These are phyloP conservation scores for Caretta caretta DNA, from an alignment of 2,113 vertebrate genomes.

Conservation along the genomic window DNA sequence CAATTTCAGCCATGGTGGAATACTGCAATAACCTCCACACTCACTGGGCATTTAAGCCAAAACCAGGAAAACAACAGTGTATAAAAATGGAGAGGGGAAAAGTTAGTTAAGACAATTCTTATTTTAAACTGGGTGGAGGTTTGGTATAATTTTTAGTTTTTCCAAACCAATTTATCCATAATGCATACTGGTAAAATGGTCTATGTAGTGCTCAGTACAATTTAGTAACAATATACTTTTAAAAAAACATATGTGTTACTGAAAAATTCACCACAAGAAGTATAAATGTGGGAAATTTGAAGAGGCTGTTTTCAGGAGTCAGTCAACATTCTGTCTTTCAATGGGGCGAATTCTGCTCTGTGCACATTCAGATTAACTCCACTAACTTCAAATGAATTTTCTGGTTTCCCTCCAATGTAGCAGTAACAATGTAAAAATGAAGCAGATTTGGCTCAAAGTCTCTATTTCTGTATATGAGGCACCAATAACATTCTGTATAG, in stretches of 20 bases:
- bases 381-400: background rate
- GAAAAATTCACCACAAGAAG: background rate
- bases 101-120: background rate
- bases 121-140: background rate
- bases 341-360: background rate
- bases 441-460: background rate
- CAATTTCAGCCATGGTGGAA: background rate
- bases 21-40: background rate
- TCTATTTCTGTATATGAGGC: background rate
- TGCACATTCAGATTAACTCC: background rate
- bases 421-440: too few relatives aligned
- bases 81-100: background rate
- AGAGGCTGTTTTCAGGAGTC: background rate
- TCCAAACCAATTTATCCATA: background rate
- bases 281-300: background rate
- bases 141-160: slow-evolving; percentile 1
- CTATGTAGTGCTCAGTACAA: background rate
- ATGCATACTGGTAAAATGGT: background rate
- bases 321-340: background rate
- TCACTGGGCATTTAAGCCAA: background rate
- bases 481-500: background rate
- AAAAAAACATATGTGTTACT: background rate
- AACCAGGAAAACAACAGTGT: background rate
- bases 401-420: background rate
- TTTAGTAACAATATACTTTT: background rate